Conservation (phyloP, 1,140 invertebrate species). For the Cydia pomonella region DNA sequence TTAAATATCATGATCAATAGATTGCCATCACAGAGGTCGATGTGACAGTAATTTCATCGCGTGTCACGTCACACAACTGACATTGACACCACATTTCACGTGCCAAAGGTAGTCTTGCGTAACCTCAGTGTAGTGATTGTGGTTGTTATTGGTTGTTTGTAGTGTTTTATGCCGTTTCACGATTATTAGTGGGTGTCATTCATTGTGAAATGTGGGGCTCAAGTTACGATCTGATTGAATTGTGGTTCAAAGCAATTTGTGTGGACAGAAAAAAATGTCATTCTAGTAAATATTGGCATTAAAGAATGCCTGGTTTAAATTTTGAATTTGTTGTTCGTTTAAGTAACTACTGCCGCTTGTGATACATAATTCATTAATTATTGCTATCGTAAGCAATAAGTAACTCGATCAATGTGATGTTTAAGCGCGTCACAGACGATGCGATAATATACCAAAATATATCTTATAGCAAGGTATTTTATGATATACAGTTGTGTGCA, state of each 20-base stretch:
- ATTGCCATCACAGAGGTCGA: neutral
- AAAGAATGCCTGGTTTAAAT: neutral
- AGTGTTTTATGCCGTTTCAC: constrained; percentile 11
- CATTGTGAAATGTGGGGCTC: constrained; percentile 13
- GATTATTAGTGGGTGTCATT: constrained; percentile 15
- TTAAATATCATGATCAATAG: neutral
- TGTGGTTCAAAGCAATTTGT: constrained; percentile 25
- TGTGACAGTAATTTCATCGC: neutral
- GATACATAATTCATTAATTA: too few species aligned
- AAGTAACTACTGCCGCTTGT: too few species aligned
- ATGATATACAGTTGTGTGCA: too few species aligned
- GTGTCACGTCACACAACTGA: constrained; percentile 22
- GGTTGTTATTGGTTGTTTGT: constrained; percentile 6
- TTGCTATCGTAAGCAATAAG: too few species aligned
- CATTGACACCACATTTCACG: constrained; percentile 31
- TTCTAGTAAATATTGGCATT: neutral
- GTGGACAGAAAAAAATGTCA: neutral
- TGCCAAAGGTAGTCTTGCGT: constrained; percentile 13
- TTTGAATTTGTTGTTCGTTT: too few species aligned
- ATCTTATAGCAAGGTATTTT: too few species aligned
- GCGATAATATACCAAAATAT: too few species aligned
- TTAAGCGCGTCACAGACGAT: too few species aligned
- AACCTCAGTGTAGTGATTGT: neutral
- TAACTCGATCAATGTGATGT: neutral
- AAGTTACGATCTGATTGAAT: constrained; percentile 9